Base-by-base conservation (phyloP, 2,797 vertebrate genomes). In the Anguilla anguilla region DNA sequence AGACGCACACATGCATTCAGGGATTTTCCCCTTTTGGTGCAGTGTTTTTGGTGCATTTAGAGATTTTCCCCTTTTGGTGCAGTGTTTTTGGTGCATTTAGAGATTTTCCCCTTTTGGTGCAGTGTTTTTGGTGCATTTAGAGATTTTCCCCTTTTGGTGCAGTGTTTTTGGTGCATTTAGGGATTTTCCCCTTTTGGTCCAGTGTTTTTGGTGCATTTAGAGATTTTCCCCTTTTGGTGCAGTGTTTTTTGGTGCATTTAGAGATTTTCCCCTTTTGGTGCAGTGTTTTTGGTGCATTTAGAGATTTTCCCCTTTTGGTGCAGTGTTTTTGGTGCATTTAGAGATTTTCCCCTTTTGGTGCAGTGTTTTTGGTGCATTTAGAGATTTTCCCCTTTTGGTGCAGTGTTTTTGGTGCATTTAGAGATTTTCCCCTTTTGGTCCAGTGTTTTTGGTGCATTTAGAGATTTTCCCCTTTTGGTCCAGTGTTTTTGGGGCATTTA, bases 341-440 rank as follows among this genome's bases (percentile, higher is more conserved):
- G 39, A 2, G 39, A 39, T 35, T 83, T 84, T 84, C 0, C 86
- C 87, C 89, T 86, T 49, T 11, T 90, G 91, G 83, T 93, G 1
- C 87, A 99, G 98, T 99, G 93, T 95, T 99, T 39, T 39, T 39
- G 39, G 39, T 43, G 39, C 39, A 43, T 43, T 43, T 43, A 43
- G 39, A 3, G 39, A 43, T 35, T 84, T 84, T 84, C 0, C 86
- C 87, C 89, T 86, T 51, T 11, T 90, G 91, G 83, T 93, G 1
- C 87, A 99, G 98, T 99, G 93, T 95, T 99, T 43, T 43, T 43
- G 39, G 39, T 3, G 39, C 39, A 43, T 43, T 43, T 43, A 43
- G 39, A 3, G 39, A 43, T 35, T 84, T 84, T 84, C 0, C 86
- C 87, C 89, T 86, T 51, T 11, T 90, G 91, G 83, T 93, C 1